A percentile compares a stretch with the other conserved stretches of the same genome.
Conservation (phyloP, 2,113 vertebrate genomes). For the Polyodon spathula region DNA sequence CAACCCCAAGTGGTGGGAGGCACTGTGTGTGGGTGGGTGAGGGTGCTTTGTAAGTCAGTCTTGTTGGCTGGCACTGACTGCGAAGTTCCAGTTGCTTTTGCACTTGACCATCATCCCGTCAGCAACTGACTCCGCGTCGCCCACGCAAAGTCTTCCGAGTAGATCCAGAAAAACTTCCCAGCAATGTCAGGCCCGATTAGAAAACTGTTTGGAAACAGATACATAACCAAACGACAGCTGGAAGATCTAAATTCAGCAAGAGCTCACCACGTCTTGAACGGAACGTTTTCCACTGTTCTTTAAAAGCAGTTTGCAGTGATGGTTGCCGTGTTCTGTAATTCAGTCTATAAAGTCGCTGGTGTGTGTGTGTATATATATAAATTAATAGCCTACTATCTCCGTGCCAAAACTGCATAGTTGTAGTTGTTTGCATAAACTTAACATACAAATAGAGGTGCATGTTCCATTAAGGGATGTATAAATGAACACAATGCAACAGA, state of each 20-base stretch:
- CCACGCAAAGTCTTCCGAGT: constrained; percentile 32
- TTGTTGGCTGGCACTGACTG: constrained; percentile 39
- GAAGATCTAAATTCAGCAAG: constrained; percentile 67
- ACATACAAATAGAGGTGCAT: constrained; percentile 4
- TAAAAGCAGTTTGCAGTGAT: constrained; percentile 14
- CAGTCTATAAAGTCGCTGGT: neutral
- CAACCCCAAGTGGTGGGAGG: neutral
- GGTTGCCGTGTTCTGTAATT: constrained; percentile 6
- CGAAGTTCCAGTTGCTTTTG: constrained; percentile 13
- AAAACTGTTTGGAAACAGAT: constrained; percentile 58
- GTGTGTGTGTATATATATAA: too few relatives aligned
- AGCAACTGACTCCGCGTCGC: constrained; percentile 46
- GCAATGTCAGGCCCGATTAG: constrained; percentile 59
- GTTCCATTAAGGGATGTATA: neutral
- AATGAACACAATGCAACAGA: constrained; percentile 24
- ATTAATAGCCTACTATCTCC: too few relatives aligned
- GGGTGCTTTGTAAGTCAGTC: constrained; percentile 6
- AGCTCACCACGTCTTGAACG: constrained; percentile 44
- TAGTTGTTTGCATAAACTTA: too few relatives aligned
- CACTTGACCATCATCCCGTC: constrained; percentile 56
- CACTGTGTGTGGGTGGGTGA: neutral
- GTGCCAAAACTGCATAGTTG: too few relatives aligned
- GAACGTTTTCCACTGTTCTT: constrained; percentile 20
- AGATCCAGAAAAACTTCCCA: constrained; percentile 57
- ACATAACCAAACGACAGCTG: constrained; percentile 65